Conservation (phyloP, 2,113 vertebrate species). For the Peromyscus polionotus region DNA sequence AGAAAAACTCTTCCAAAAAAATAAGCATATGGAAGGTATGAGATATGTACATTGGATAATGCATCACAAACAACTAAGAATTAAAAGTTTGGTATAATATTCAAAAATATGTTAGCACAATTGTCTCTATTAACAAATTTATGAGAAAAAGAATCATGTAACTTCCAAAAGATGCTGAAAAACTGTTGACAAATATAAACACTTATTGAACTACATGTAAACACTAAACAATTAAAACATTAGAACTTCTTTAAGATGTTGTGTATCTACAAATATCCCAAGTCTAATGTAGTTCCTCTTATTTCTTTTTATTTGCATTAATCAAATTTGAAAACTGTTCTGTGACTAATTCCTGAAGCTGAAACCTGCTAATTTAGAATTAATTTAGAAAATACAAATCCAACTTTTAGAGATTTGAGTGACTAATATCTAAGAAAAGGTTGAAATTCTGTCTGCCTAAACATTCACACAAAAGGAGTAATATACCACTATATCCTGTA, state of each 20-base stretch:
- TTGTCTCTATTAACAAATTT: not conserved
- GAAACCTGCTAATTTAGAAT: not conserved
- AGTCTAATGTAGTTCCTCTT: not conserved
- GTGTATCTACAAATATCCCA: not conserved
- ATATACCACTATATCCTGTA: not conserved
- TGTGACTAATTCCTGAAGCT: not conserved
- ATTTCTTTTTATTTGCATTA: not conserved
- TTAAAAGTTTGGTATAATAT: not conserved
- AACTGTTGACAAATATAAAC: not conserved
- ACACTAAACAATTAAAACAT: not conserved
- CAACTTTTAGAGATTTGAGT: not conserved
- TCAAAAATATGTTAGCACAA: not conserved
- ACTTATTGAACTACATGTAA: not conserved
- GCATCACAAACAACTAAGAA: not conserved
- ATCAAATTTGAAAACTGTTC: not conserved
- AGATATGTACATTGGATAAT: not conserved
- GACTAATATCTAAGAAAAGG: not conserved
- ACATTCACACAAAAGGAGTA: not conserved
- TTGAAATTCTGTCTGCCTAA: not conserved
- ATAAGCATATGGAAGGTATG: not conserved
- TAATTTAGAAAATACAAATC: not conserved
- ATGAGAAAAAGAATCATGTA: not conserved
- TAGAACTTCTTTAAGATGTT: not conserved
- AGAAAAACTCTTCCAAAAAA: not conserved
- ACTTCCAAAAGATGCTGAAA: not conserved